Conservation (phyloP, 2,888 invertebrate genomes). For the Xestoiulus laeticollis region DNA sequence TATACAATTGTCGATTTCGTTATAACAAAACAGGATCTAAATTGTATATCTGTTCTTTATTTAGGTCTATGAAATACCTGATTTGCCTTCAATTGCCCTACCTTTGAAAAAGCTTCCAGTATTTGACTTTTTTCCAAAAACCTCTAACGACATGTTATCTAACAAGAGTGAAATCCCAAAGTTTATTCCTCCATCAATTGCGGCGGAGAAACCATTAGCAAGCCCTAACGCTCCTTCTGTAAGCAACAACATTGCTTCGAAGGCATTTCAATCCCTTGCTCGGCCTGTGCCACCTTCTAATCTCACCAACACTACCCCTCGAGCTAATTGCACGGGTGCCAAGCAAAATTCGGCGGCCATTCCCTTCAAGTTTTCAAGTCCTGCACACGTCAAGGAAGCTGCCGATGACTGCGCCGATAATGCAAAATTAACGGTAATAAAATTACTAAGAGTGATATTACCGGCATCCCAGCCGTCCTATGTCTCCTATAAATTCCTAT, state of each 20-base stretch:
- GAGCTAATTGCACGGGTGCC: background rate
- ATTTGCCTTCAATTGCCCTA: slow-evolving; percentile 65
- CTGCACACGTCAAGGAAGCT: background rate
- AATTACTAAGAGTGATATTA: too few species aligned
- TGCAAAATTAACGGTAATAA: background rate
- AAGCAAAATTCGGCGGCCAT: slow-evolving; percentile 10
- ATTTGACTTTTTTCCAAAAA: slow-evolving; percentile 66
- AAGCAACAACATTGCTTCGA: background rate
- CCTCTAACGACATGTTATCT: background rate
- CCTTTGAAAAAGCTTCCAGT: slow-evolving; percentile 71
- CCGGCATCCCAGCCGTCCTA: too few species aligned
- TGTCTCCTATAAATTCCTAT: background rate
- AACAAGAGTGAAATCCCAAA: background rate
- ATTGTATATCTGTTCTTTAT: background rate
- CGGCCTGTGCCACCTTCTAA: background rate
- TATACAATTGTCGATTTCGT: too few species aligned
- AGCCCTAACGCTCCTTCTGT: background rate
- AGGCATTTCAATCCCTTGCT: background rate
- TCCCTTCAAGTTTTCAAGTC: background rate
- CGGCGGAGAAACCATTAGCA: background rate
- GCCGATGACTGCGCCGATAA: background rate
- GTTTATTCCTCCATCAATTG: background rate
- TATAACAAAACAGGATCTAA: background rate
- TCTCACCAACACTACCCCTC: background rate
- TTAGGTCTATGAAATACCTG: slow-evolving; percentile 56